A percentile compares a stretch with the other conserved stretches of the same genome.
These are phyloP conservation scores for Camelus dromedarius DNA, from an alignment of 2,113 vertebrate genomes.

Conservation along the genomic window DNA sequence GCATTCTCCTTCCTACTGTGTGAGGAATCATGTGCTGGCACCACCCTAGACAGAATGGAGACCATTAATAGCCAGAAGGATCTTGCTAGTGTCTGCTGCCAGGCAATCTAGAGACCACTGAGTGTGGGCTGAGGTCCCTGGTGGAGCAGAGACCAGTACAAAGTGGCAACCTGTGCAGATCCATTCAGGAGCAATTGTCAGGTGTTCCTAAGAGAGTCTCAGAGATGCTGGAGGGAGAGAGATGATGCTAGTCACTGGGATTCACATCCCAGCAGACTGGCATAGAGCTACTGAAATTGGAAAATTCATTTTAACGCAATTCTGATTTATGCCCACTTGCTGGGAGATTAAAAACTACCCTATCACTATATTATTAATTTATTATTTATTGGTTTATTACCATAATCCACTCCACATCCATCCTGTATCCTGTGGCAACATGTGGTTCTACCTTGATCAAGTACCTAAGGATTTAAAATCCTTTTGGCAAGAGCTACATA, in stretches of 20 bases:
- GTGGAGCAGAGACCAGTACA: not conserved
- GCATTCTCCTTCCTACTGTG: not conserved
- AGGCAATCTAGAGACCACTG: not conserved
- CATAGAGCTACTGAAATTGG: not conserved
- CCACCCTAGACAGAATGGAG: not conserved
- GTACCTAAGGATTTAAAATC: not conserved
- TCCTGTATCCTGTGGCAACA: not conserved
- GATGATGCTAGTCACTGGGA: not conserved
- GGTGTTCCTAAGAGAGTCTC: not conserved
- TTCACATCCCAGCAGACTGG: not conserved
- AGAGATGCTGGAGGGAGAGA: not conserved
- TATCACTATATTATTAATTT: not conserved
- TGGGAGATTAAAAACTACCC: not conserved
- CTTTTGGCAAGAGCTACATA: not conserved
- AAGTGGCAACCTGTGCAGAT: not conserved
- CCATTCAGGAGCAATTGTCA: not conserved
- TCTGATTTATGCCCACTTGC: not conserved
- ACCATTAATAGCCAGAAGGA: not conserved
- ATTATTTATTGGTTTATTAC: not conserved
- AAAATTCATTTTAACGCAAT: constrained; percentile 36
- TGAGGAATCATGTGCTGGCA: not conserved
- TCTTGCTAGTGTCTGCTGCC: not conserved
- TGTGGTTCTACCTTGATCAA: not conserved
- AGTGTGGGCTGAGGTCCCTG: not conserved
- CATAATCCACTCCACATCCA: not conserved